Percentiles rank a stretch among this genome's conserved stretches.
These are phyloP conservation scores for Crotalus viridis DNA, from an alignment of 2,113 vertebrate species.

Conservation along the genomic window DNA sequence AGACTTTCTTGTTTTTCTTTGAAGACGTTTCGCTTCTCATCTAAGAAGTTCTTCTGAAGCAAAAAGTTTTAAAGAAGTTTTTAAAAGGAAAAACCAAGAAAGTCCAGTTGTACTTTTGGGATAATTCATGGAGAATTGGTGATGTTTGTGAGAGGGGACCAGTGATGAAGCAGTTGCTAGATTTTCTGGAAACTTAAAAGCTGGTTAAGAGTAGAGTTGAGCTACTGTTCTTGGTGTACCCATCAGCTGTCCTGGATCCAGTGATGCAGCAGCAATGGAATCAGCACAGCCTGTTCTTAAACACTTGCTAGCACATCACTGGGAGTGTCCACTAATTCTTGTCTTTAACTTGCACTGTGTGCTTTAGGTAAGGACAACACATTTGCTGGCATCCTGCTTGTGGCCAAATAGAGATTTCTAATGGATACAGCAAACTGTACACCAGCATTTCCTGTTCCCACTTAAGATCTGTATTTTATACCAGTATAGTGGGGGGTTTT, in stretches of 20 bases:
- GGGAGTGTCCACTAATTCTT: background rate
- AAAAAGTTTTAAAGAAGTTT: too few species aligned
- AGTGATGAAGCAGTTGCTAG: background rate
- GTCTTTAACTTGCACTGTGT: background rate
- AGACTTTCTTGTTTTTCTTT: too few species aligned
- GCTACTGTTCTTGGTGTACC: background rate
- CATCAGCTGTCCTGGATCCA: background rate
- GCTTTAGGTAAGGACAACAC: background rate
- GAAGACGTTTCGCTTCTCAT: too few species aligned
- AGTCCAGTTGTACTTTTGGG: too few species aligned
- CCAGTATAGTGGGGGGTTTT: background rate
- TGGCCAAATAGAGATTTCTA: background rate
- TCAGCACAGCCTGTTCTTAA: background rate
- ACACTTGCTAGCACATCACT: background rate
- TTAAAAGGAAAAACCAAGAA: too few species aligned
- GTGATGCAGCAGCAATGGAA: background rate
- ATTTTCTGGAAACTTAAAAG: background rate
- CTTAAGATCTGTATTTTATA: background rate
- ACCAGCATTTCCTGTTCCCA: background rate
- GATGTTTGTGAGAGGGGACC: background rate
- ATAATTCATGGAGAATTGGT: background rate
- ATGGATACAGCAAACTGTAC: background rate
- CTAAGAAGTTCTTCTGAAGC: too few species aligned
- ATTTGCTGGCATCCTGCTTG: background rate
- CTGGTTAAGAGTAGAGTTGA: background rate